Conservation (phyloP, 2,888 invertebrate species). For the Nomada ferruginata region DNA sequence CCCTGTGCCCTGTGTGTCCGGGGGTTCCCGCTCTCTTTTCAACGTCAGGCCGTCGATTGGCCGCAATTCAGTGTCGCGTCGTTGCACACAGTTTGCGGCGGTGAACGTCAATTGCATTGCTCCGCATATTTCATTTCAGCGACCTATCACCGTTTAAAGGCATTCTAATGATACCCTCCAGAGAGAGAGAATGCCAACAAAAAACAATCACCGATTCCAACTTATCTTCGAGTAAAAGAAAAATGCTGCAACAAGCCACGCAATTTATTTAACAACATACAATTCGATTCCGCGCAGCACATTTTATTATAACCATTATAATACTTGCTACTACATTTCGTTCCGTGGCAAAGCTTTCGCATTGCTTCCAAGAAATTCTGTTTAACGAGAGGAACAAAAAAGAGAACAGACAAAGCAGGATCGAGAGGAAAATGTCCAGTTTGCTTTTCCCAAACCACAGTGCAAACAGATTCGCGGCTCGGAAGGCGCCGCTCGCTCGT, state of each 20-base stretch:
- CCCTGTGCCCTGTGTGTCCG: slow-evolving; percentile 1
- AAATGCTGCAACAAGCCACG: too few relatives aligned
- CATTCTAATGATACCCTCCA: slow-evolving; percentile 16
- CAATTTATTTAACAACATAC: too few relatives aligned
- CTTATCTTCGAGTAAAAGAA: too few relatives aligned
- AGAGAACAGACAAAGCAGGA: neutral
- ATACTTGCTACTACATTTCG: too few relatives aligned
- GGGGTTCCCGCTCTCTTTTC: slow-evolving; percentile 39
- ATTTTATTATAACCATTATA: too few relatives aligned
- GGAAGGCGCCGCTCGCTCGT: slow-evolving; percentile 70
- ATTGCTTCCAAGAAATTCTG: neutral
- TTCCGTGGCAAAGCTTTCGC: too few relatives aligned
- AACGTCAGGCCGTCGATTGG: slow-evolving; percentile 74
- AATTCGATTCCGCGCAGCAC: too few relatives aligned
- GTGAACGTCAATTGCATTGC: slow-evolving; percentile 79
- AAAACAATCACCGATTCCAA: too few relatives aligned
- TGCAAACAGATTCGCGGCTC: slow-evolving; percentile 78
- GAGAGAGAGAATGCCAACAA: neutral
- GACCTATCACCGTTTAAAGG: slow-evolving; percentile 38
- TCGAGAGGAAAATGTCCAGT: slow-evolving; percentile 45
- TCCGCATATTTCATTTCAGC: slow-evolving; percentile 72
- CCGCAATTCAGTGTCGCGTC: slow-evolving; percentile 81
- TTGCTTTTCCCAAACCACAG: slow-evolving; percentile 82
- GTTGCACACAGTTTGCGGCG: slow-evolving; percentile 76
- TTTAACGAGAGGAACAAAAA: neutral